Evolutionary conservation across 2,113 vertebrate species (phyloP).

Genomic region (Monopterus albus): DNA sequence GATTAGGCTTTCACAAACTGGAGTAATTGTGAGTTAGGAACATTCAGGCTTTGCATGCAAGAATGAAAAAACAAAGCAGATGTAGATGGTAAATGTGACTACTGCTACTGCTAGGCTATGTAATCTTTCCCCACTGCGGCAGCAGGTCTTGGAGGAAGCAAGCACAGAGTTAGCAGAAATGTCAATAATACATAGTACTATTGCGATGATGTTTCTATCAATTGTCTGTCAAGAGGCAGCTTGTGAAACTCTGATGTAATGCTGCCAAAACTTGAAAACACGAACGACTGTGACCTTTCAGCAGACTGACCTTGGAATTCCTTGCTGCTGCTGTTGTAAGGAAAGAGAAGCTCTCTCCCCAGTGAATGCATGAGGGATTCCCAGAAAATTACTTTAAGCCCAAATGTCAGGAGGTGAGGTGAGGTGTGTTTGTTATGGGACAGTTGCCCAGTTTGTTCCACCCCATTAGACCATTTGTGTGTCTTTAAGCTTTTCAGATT

Average conservation of each 20-base stretch:
- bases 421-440: constrained; percentile 63
- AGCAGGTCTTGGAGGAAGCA: background rate
- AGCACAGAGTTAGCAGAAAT: constrained; percentile 1
- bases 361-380: constrained; percentile 51
- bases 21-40: too few species aligned
- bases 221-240: background rate
- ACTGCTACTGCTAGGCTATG: constrained; percentile 39
- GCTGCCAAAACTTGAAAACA: constrained; percentile 37
- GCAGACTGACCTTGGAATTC: constrained; percentile 52
- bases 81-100: constrained; percentile 41
- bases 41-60: too few species aligned
- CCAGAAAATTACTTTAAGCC: constrained; percentile 61
- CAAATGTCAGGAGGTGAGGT: constrained; percentile 55
- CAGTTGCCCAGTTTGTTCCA: constrained; percentile 48
- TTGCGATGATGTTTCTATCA: constrained; percentile 1
- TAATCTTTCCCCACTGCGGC: too few species aligned
- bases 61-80: too few species aligned
- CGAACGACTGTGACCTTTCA: constrained; percentile 38
- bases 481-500: constrained; percentile 53
- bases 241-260: constrained; percentile 13
- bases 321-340: constrained; percentile 46
- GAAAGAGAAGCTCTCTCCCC: constrained; percentile 44
- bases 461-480: constrained; percentile 59
- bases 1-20: constrained; percentile 37
- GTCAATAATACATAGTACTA: background rate